phyloP scores from a whole-genome alignment of 2,113 vertebrate species.

The Alexandromys fortis region DNA sequence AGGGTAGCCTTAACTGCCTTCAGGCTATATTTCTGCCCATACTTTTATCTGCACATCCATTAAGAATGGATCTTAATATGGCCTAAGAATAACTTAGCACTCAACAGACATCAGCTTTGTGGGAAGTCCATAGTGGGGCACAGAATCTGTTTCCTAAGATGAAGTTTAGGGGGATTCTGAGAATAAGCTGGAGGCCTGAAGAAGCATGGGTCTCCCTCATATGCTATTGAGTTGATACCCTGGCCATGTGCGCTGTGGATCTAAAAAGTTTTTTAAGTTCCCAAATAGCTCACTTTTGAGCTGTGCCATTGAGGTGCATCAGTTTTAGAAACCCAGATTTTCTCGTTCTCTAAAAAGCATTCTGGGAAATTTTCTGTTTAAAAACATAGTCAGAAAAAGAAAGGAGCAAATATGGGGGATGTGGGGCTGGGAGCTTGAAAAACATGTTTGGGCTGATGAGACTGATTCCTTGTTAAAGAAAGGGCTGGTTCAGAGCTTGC shows the following conservation, averaged over 20 bases:
- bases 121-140: constrained; percentile 34
- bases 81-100: neutral
- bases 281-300: neutral
- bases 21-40: constrained; percentile 42
- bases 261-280: constrained; percentile 6
- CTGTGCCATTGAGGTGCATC: neutral
- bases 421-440: neutral
- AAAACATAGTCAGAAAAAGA: constrained; percentile 47
- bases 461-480: constrained; percentile 1
- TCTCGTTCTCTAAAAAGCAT: neutral
- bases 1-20: constrained; percentile 10
- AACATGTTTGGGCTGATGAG: constrained; percentile 2
- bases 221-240: constrained; percentile 22
- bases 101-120: neutral
- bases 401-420: neutral
- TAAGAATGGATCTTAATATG: constrained; percentile 42
- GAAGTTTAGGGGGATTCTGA: neutral
- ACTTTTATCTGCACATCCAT: constrained; percentile 10
- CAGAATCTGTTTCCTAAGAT: constrained; percentile 35
- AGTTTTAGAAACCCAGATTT: neutral
- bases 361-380: neutral
- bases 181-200: neutral
- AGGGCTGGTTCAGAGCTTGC: neutral
- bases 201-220: neutral
- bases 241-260: neutral